Base-by-base conservation (phyloP, 2,888 invertebrate genomes). In the Drosophila vallismaia region DNA sequence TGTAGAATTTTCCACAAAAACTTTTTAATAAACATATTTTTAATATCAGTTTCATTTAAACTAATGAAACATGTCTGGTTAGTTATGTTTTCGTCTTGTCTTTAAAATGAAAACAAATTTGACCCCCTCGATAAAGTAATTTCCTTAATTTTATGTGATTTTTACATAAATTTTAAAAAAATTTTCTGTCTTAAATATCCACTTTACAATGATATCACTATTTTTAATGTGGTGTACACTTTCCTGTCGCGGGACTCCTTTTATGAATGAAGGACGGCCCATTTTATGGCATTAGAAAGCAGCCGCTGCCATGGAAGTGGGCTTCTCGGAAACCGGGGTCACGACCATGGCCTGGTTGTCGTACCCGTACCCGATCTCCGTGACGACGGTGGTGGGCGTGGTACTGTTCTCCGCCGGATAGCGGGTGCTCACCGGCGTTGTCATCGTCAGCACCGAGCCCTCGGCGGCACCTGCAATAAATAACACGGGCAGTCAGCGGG, bases 321-420 rank as follows among this genome's bases (percentile, higher is more conserved):
- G 85, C 55, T 91, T 90, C 44, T 90, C 91, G 10, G 86, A 77
- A 10, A 89, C 88, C 0, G 94, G 93, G 10, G 94, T 94, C 69
- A 94, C 94, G 10, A 94, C 94, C 94, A 96, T 94, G 0, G 94
- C 96, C 87, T 94, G 95, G 90, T 96, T 96, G 83, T 96, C 96
- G 87, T 96, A 96, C 0, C 95, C 95, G 81, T 95, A 96, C 80
- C 70, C 80, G n/a, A 80, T 53, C 53, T 96, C 96, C 42, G 95
- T 92, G 4, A 85, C 73, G 3, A 84, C 77, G 7, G 89, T 89
- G 0, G 95, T 95, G 2, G 95, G 94, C 1, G 95, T 95, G 0
- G 94, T 94, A 58, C 90, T 90, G 75, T 96, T 96, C 89, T 96
- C 96, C 14, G 95, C 95, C 0, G 96, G 96, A 80, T 95, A 93